phyloP scores from a whole-genome alignment of 2,888 invertebrate species.

The Augochlorella aurata region DNA sequence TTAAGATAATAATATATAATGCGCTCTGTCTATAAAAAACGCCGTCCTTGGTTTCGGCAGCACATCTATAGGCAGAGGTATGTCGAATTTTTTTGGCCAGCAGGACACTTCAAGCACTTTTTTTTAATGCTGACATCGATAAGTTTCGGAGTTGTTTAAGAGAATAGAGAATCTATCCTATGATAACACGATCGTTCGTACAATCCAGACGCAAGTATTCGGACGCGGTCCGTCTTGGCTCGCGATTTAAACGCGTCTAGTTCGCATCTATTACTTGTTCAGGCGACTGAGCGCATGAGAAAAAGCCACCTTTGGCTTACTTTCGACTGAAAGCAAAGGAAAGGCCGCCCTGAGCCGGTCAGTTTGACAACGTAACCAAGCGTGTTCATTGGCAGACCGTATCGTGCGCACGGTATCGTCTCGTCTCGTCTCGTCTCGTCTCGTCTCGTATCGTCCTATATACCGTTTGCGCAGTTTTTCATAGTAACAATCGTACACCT shows the following conservation, averaged over 20 bases:
- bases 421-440: not conserved
- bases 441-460: not conserved
- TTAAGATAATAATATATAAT: slow-evolving; percentile 2
- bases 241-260: not conserved
- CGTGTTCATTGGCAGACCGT: not conserved
- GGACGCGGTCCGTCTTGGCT: not conserved
- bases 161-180: slow-evolving; percentile 2
- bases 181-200: slow-evolving; percentile 1
- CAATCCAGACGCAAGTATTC: not conserved
- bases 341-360: not conserved
- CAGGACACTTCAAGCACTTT: slow-evolving; percentile 4
- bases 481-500: no score
- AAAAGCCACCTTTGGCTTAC: not conserved
- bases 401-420: not conserved
- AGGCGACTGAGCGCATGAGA: not conserved
- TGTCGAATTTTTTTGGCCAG: slow-evolving; percentile 3
- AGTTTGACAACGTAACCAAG: not conserved
- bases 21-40: slow-evolving; percentile 4
- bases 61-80: slow-evolving; percentile 4
- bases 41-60: slow-evolving; percentile 3
- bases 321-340: not conserved
- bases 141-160: not conserved
- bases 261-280: not conserved
- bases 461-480: not conserved
- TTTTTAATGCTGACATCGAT: not conserved